A percentile compares a stretch with the other conserved stretches of the same genome.
These are phyloP conservation scores for Caenorhabditis becei DNA, from an alignment of 2,888 invertebrate species.

Conservation along the genomic window DNA sequence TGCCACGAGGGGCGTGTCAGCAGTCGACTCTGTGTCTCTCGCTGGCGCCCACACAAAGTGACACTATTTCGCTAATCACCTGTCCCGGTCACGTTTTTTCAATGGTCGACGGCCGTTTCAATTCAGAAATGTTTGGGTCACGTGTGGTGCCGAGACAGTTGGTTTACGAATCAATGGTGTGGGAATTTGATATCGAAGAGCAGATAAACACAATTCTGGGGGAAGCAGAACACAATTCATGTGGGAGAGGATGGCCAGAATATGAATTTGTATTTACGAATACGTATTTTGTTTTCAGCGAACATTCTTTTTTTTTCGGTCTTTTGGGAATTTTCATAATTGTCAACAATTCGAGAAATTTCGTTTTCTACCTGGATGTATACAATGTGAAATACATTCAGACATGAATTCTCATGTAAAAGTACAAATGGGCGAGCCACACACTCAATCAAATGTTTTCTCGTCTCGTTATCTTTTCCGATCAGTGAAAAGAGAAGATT, in stretches of 20 bases:
- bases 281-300: not conserved
- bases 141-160: constrained; percentile 44
- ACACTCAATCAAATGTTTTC: constrained; percentile 9
- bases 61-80: constrained; percentile 54
- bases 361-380: not conserved
- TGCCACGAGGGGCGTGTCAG: constrained; percentile 49
- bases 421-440: constrained; percentile 1
- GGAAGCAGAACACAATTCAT: not conserved
- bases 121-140: constrained; percentile 52
- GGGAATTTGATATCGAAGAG: constrained; percentile 4
- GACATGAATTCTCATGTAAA: not conserved
- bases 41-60: not conserved
- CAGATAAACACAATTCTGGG: constrained; percentile 20
- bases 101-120: constrained; percentile 26
- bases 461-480: constrained; percentile 21
- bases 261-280: not conserved
- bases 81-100: constrained; percentile 59
- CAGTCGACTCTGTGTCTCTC: constrained; percentile 45
- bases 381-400: not conserved
- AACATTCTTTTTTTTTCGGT: not conserved
- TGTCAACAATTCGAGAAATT: no score
- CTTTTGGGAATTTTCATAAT: no score
- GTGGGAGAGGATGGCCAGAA: not conserved
- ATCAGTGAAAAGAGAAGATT: constrained; percentile 31
- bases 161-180: not conserved